A percentile compares a stretch with the other conserved stretches of the same genome.
Evolutionary conservation across 2,113 vertebrate species (phyloP).

Genomic region (Chaetorhynchus papuensis): DNA sequence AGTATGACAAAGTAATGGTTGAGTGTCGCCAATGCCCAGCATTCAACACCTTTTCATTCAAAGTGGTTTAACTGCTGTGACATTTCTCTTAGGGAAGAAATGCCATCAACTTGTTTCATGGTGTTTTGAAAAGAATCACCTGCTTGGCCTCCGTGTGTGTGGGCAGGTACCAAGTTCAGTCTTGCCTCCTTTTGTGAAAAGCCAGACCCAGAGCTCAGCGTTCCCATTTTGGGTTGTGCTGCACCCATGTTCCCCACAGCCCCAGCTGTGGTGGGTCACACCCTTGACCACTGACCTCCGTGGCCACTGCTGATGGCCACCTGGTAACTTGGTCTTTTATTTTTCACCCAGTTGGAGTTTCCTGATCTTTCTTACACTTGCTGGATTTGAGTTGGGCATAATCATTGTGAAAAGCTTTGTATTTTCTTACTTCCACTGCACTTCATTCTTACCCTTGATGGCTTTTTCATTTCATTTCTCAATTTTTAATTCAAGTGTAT

Average conservation of each 20-base stretch:
- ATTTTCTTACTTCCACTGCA: background rate
- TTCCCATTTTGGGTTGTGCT: background rate
- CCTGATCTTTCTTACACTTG: background rate
- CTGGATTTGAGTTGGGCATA: background rate
- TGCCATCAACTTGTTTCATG: background rate
- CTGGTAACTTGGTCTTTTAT: background rate
- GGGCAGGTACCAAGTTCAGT: background rate
- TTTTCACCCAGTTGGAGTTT: background rate
- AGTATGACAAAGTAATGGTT: too few relatives aligned
- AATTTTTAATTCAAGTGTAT: constrained; percentile 26
- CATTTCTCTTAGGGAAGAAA: background rate
- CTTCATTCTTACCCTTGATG: background rate
- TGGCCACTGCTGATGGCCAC: background rate
- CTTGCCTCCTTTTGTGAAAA: background rate
- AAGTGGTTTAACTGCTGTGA: background rate
- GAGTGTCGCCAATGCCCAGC: fast-evolving
- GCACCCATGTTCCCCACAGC: background rate
- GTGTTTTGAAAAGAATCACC: background rate
- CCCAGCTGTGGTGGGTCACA: background rate
- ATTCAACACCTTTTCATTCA: background rate
- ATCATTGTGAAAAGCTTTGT: background rate
- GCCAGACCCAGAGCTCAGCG: background rate
- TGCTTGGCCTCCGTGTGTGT: fast-evolving
- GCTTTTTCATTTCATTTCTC: constrained; percentile 15
- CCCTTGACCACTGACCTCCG: background rate